Percentiles rank a stretch among this genome's conserved stretches.
These are phyloP conservation scores for Psittacus erithacus DNA, from an alignment of 2,113 vertebrate species.

Conservation along the genomic window DNA sequence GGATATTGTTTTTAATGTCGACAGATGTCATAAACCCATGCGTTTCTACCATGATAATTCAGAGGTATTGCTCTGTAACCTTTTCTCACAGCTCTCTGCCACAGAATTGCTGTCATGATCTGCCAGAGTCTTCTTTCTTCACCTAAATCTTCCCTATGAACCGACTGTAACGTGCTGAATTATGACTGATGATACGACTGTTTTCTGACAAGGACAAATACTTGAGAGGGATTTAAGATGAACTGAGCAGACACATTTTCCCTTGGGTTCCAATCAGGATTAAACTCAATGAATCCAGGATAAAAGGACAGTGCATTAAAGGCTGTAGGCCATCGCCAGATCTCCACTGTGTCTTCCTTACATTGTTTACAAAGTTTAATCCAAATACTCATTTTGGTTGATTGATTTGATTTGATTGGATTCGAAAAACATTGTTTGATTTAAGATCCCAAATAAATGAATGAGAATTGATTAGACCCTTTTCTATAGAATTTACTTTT, in stretches of 20 bases:
- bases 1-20: not conserved
- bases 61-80: not conserved
- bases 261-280: conserved; percentile 24
- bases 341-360: not conserved
- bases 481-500: not conserved
- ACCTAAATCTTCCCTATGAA: not conserved
- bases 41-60: not conserved
- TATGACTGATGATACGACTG: not conserved
- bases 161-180: not conserved
- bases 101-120: not conserved
- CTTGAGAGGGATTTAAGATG: conserved; percentile 23
- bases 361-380: not conserved
- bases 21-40: not conserved
- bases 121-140: not conserved
- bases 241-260: conserved; percentile 14
- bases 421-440: not conserved
- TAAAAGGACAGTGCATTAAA: not conserved
- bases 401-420: not conserved
- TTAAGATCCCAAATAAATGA: not conserved
- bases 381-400: not conserved
- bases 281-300: not conserved
- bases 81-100: not conserved
- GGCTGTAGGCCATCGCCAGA: not conserved
- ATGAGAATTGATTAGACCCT: not conserved
- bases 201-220: not conserved